Percentiles rank a stretch among this genome's conserved stretches.
Conservation (phyloP, 2,888 invertebrate species). For the Leucania comma region DNA sequence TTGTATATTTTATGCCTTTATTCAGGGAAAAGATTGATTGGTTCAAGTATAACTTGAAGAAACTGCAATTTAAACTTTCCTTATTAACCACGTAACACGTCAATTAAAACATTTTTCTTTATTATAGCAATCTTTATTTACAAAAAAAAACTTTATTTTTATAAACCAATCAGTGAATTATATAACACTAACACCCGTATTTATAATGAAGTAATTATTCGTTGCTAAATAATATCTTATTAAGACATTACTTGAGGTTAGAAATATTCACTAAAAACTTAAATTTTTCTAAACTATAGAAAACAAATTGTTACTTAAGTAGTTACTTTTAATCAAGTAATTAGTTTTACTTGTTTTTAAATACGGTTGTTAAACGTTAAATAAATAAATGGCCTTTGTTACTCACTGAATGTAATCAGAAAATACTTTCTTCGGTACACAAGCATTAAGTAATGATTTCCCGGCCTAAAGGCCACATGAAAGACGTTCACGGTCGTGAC, state of each 20-base stretch:
- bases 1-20: conserved; percentile 48
- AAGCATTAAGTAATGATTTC: conserved; percentile 50
- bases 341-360: too few relatives aligned
- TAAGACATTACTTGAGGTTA: too few relatives aligned
- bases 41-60: conserved; percentile 18
- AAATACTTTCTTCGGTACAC: conserved; percentile 22
- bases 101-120: conserved; percentile 13
- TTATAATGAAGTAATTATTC: too few relatives aligned
- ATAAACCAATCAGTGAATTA: conserved; percentile 23
- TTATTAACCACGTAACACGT: neutral
- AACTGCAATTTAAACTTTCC: conserved; percentile 25
- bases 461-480: conserved; percentile 31
- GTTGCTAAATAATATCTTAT: too few relatives aligned
- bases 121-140: neutral
- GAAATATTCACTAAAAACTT: too few relatives aligned
- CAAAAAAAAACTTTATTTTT: neutral
- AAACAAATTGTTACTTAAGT: too few relatives aligned
- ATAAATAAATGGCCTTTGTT: conserved; percentile 10
- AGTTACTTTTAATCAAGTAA: too few relatives aligned
- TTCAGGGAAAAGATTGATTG: conserved; percentile 42
- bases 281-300: too few relatives aligned
- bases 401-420: conserved; percentile 27
- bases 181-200: too few relatives aligned
- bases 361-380: too few relatives aligned
- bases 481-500: conserved; percentile 46